phyloP scores from a whole-genome alignment of 2,797 vertebrate genomes.

The Cygnus olor region DNA sequence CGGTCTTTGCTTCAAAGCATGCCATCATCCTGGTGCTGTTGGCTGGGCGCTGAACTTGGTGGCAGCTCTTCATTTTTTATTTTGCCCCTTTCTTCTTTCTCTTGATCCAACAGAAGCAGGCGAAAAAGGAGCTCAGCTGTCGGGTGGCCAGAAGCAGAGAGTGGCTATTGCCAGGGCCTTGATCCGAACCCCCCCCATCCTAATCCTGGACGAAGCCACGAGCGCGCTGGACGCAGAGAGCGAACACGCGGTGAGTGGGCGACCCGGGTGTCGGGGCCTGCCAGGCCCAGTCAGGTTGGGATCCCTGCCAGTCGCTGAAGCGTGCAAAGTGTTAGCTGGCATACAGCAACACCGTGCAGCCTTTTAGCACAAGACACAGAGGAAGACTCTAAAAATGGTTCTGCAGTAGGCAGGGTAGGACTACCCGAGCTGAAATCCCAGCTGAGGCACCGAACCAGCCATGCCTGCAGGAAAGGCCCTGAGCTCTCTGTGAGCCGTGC shows the following conservation, averaged over 20 bases:
- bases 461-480: not conserved
- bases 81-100: not conserved
- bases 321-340: not conserved
- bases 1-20: not conserved
- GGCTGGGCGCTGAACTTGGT: not conserved
- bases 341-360: not conserved
- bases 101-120: constrained; percentile 83
- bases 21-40: not conserved
- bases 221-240: constrained; percentile 94
- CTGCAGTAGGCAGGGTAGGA: not conserved
- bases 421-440: not conserved
- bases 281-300: not conserved
- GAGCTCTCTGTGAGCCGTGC: not conserved
- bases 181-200: constrained; percentile 87
- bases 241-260: constrained; percentile 87
- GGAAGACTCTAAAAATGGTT: not conserved
- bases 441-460: not conserved
- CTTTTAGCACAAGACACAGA: not conserved
- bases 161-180: constrained; percentile 95
- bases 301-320: not conserved
- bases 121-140: constrained; percentile 94
- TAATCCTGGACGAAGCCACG: constrained; percentile 95
- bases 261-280: not conserved
- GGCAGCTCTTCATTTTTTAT: not conserved
- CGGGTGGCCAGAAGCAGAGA: constrained; percentile 95